Evolutionary conservation across 2,113 vertebrate genomes (phyloP).

Genomic region (Microcebus tavaratra): DNA sequence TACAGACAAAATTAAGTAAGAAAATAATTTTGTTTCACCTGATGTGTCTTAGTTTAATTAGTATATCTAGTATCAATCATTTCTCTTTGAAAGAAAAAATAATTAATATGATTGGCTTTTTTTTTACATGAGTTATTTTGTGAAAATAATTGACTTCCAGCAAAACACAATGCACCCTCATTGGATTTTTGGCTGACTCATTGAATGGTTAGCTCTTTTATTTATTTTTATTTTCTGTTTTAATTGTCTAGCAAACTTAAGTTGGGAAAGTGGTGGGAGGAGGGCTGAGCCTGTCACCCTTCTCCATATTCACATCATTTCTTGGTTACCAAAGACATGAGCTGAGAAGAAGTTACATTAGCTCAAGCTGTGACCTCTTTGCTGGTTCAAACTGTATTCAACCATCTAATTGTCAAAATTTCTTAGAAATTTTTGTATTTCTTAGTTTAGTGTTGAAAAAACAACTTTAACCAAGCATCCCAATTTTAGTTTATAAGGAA

Average conservation of each 20-base stretch:
- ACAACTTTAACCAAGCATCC: background rate
- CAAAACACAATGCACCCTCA: background rate
- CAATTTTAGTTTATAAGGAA: background rate
- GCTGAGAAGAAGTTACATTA: background rate
- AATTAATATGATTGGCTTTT: background rate
- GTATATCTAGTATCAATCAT: background rate
- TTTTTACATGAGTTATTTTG: background rate
- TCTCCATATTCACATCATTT: background rate
- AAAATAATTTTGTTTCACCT: background rate
- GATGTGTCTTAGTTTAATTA: background rate
- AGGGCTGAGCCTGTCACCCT: background rate
- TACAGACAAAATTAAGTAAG: background rate
- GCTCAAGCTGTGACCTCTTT: background rate
- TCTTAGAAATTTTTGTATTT: background rate
- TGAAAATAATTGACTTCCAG: background rate
- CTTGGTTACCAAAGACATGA: background rate
- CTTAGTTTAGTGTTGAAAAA: background rate
- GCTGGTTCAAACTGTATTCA: background rate
- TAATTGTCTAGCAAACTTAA: background rate
- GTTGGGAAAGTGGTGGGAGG: background rate
- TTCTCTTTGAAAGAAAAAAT: background rate
- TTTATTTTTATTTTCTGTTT: background rate
- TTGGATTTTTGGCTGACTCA: background rate
- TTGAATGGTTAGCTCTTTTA: background rate
- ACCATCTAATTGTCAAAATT: background rate